Conservation (phyloP, 37 sponge, comb jelly and placozoan genomes). For the Spongilla lacustris region DNA sequence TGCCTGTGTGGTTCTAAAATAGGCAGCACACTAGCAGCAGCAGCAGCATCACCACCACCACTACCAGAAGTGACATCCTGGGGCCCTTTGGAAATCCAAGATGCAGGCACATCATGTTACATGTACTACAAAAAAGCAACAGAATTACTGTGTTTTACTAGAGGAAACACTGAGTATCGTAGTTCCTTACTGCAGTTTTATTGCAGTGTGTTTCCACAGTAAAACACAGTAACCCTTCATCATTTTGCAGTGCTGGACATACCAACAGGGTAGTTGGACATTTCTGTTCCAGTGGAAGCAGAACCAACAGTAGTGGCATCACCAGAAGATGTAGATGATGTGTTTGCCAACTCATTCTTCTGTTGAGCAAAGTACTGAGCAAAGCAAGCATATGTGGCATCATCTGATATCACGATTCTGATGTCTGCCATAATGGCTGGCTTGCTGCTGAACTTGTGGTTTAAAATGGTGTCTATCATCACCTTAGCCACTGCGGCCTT, state of each 20-base stretch:
- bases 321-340: not conserved
- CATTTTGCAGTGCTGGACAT: too few species aligned
- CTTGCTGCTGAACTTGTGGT: slow-evolving; percentile 18
- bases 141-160: too few species aligned
- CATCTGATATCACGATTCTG: slow-evolving; percentile 71
- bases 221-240: too few species aligned
- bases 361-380: slow-evolving; percentile 3
- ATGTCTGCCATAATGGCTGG: slow-evolving; percentile 52
- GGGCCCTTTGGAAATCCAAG: not conserved
- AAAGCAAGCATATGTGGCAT: slow-evolving; percentile 40
- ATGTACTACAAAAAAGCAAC: too few species aligned
- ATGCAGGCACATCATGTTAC: not conserved
- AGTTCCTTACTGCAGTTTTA: too few species aligned
- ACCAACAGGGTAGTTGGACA: too few species aligned
- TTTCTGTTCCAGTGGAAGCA: too few species aligned
- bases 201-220: too few species aligned
- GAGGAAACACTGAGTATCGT: too few species aligned
- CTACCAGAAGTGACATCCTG: not conserved
- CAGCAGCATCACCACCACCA: not conserved
- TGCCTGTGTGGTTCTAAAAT: not conserved
- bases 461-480: slow-evolving; percentile 34
- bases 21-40: not conserved
- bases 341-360: not conserved
- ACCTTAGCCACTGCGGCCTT: slow-evolving; percentile 30
- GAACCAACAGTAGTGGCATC: too few species aligned